These are phyloP conservation scores for Drosophila aff. DNA, from an alignment of 1,140 invertebrate genomes.

Conservation along the genomic window DNA sequence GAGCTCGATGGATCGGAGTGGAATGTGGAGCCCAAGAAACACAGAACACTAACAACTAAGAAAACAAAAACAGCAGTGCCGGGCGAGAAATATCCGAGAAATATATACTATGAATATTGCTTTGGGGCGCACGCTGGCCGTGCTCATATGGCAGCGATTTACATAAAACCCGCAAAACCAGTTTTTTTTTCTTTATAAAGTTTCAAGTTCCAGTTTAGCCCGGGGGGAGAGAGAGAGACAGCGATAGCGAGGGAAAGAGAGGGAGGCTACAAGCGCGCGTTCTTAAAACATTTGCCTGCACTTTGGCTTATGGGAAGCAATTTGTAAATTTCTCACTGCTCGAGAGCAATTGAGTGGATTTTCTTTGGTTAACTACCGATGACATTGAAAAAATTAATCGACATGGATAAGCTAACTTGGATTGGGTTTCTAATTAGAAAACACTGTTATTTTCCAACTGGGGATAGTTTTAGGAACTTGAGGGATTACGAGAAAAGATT, in stretches of 20 bases:
- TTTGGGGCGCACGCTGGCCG: conserved; percentile 47
- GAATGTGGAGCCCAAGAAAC: conserved; percentile 34
- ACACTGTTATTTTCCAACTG: not conserved
- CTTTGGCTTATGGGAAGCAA: conserved; percentile 53
- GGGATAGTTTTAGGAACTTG: not conserved
- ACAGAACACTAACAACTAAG: conserved; percentile 29
- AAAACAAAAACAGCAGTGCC: conserved; percentile 45
- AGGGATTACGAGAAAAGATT: not conserved
- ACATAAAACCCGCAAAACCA: conserved; percentile 81
- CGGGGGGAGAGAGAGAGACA: conserved; percentile 9
- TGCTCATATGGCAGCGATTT: conserved; percentile 75
- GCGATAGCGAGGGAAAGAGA: not conserved
- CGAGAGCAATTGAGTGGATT: conserved; percentile 16
- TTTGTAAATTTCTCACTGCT: conserved; percentile 40
- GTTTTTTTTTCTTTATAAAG: conserved; percentile 59
- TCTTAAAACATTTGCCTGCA: conserved; percentile 64
- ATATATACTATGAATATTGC: conserved; percentile 28
- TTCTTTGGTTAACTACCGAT: conserved; percentile 18
- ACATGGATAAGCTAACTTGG: not conserved
- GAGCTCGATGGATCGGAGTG: conserved; percentile 23
- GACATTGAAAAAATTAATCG: conserved; percentile 42
- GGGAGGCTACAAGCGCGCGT: conserved; percentile 32
- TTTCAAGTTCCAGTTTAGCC: conserved; percentile 46
- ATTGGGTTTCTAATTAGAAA: conserved; percentile 20
- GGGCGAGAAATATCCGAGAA: conserved; percentile 42